Conservation (phyloP, 2,113 vertebrate genomes). For the Dasyornis broadbenti region DNA sequence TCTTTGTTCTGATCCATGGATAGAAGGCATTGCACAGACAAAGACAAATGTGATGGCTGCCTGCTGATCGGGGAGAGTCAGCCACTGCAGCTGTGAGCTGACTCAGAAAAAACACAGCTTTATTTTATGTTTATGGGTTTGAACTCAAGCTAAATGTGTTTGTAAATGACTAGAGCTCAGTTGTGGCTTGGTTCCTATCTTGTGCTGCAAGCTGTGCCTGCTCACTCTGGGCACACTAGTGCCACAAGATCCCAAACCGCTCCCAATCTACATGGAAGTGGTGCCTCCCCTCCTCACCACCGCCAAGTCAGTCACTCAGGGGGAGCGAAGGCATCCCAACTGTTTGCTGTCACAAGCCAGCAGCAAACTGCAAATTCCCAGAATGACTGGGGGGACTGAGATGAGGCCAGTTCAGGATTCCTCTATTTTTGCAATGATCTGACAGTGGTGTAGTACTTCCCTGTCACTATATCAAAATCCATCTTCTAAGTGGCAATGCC, state of each 20-base stretch:
- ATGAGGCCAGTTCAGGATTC: neutral
- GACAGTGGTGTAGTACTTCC: neutral
- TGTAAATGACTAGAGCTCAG: neutral
- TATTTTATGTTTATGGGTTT: neutral
- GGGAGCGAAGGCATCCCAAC: fast-evolving
- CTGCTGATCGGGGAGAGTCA: neutral
- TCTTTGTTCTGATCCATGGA: neutral
- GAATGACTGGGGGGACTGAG: fast-evolving
- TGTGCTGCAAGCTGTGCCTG: fast-evolving
- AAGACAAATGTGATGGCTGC: neutral
- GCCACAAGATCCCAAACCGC: neutral
- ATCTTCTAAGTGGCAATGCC: neutral
- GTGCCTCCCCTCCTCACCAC: fast-evolving
- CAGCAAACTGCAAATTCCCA: neutral
- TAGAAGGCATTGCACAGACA: neutral
- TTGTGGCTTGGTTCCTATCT: neutral
- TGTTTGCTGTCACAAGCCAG: neutral
- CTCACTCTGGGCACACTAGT: fast-evolving
- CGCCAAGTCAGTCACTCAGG: fast-evolving
- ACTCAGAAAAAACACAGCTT: neutral
- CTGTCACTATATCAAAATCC: fast-evolving
- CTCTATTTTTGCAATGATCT: neutral
- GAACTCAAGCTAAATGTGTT: neutral
- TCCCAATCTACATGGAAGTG: fast-evolving
- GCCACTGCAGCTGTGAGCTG: neutral